phyloP scores from a whole-genome alignment of 2,888 invertebrate genomes.

The Nomada flava region DNA sequence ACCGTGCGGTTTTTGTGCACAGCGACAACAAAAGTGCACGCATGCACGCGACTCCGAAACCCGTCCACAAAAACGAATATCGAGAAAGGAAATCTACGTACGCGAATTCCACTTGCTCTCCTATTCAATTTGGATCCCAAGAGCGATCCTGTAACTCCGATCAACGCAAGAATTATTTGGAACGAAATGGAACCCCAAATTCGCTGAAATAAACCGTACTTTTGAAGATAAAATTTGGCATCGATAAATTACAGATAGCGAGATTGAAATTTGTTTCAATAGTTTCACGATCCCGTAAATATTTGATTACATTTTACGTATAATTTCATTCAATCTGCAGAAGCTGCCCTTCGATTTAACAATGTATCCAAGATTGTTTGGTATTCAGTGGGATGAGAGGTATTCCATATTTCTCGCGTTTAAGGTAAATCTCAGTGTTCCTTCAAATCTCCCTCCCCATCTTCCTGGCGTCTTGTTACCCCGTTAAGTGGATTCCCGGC shows the following conservation, averaged over 20 bases:
- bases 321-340: background rate
- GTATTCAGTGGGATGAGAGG: background rate
- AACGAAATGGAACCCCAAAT: too few relatives aligned
- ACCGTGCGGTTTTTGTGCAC: conserved; percentile 52
- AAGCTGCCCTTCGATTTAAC: background rate
- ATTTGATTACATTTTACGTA: too few relatives aligned
- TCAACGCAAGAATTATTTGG: background rate
- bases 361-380: background rate
- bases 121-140: background rate
- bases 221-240: too few relatives aligned
- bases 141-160: background rate
- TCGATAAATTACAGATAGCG: background rate
- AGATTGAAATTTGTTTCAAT: background rate
- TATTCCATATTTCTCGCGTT: background rate
- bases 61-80: conserved; percentile 2
- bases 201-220: too few relatives aligned
- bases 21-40: conserved; percentile 50
- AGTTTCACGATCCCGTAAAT: background rate
- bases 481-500: conserved; percentile 40
- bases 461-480: conserved; percentile 24
- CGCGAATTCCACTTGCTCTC: conserved; percentile 9
- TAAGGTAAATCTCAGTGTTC: background rate
- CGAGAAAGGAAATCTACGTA: background rate
- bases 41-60: conserved; percentile 19
- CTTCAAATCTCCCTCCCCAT: background rate